A percentile compares a stretch with the other conserved stretches of the same genome.
Evolutionary conservation across 2,113 vertebrate species (phyloP).

Genomic region (Cyrtonyx montezumae): DNA sequence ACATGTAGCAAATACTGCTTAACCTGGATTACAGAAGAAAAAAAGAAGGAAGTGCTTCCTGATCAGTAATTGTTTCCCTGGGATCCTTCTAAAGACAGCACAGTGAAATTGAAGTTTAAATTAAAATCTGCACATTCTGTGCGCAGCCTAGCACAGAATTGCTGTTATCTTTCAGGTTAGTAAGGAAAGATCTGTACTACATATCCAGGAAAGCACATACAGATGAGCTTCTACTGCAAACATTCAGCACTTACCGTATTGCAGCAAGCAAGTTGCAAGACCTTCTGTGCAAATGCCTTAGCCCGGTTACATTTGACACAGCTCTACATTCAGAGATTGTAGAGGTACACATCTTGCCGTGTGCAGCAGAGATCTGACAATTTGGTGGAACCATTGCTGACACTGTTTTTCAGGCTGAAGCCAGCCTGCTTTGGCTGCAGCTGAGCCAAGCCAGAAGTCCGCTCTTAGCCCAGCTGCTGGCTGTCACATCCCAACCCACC

Average conservation of each 20-base stretch:
- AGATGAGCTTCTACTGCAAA: not conserved
- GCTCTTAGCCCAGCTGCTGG: not conserved
- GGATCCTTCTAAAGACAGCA: not conserved
- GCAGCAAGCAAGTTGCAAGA: not conserved
- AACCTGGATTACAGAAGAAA: not conserved
- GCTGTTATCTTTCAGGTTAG: not conserved
- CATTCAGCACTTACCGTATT: not conserved
- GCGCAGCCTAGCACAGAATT: not conserved
- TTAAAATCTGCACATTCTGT: not conserved
- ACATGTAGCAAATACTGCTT: not conserved
- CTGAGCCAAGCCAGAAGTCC: not conserved
- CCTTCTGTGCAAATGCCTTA: not conserved
- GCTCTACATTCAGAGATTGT: not conserved
- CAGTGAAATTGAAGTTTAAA: not conserved
- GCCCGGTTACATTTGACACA: not conserved
- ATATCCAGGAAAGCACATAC: not conserved
- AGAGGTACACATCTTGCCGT: accelerated
- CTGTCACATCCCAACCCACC: not conserved
- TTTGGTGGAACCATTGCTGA: not conserved
- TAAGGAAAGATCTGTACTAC: accelerated
- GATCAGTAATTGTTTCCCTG: not conserved
- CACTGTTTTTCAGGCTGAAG: not conserved
- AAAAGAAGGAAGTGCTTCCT: not conserved
- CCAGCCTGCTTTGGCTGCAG: not conserved
- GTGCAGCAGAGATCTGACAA: not conserved